Evolutionary conservation across 2,888 invertebrate genomes (phyloP), one percentile per base, ranked within the genome.

Genomic region (Sphecodes monilicornis): DNA sequence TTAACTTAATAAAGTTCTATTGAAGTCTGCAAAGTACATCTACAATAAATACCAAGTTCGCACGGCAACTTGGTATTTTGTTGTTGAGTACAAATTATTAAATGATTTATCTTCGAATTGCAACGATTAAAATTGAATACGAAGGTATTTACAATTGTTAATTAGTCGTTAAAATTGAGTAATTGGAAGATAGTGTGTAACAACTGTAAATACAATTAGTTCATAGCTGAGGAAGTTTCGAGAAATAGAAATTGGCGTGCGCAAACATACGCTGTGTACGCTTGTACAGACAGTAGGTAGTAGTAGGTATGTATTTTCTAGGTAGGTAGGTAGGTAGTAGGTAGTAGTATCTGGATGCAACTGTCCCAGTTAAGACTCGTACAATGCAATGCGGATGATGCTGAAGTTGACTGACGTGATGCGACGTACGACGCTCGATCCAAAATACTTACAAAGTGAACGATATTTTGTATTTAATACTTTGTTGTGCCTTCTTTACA

Each of bases 171-270:
- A 36, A 22, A 66, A 3, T 11, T 8, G 66, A 66, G 18, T 36
- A 36, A 66, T 66, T 66, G 22, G 66, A 66, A 70, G 13, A 64
- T 54, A 46, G 32, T 16, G 26, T 22, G 54, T 43, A 68, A 46
- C 70, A 80, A 76, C 57, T 26, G 66, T 50, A 81, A 74, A 71
- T 85, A 85, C 75, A 74, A 64, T 73, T 69, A 76, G 75, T 77
- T 77, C 68, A 69, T 66, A 50, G 18, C 74, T 78, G 78, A 81
- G 81, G 80, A 84, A 88, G 87, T 91, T 93, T 92, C 91, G 91
- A 94, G 93, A 93, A 94, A 93, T 94, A 94, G 94, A 94, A 94
- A 94, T 93, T 94, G 88, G 89, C 91, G 86, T 86, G 87, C 85
- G 83, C 84, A 85, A 89, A 91, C 82, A 84, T 88, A 91, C 82